Evolutionary conservation across 2,797 vertebrate species (phyloP).

Genomic region (Liasis olivaceus): DNA sequence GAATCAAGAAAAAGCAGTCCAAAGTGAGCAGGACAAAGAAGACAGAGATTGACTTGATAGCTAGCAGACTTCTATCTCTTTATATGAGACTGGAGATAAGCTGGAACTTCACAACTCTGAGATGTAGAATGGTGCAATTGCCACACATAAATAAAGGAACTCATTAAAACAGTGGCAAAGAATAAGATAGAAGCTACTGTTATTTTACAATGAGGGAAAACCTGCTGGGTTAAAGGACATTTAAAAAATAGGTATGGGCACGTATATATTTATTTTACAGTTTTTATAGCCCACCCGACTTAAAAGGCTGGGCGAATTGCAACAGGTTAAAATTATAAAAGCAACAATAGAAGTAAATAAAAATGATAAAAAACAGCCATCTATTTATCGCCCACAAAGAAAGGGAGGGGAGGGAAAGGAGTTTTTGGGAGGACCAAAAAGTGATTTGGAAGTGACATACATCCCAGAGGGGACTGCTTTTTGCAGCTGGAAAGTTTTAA

Average conservation of each 20-base stretch:
- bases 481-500: background rate
- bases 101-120: background rate
- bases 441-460: background rate
- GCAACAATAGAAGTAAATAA: no score
- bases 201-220: background rate
- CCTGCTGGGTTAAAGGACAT: no score
- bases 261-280: no score
- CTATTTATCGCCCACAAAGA: background rate
- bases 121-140: background rate
- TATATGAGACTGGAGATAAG: background rate
- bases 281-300: no score
- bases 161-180: background rate
- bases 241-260: no score
- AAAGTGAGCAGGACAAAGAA: background rate
- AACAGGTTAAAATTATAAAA: no score
- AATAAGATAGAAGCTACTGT: background rate
- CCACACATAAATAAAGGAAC: background rate
- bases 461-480: background rate
- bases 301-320: no score
- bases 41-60: background rate
- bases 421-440: background rate
- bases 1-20: background rate
- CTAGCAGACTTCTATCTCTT: background rate
- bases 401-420: background rate
- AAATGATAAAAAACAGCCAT: background rate